Conservation (phyloP, 1,140 invertebrate genomes). For the Trinorchestia longiramus region DNA sequence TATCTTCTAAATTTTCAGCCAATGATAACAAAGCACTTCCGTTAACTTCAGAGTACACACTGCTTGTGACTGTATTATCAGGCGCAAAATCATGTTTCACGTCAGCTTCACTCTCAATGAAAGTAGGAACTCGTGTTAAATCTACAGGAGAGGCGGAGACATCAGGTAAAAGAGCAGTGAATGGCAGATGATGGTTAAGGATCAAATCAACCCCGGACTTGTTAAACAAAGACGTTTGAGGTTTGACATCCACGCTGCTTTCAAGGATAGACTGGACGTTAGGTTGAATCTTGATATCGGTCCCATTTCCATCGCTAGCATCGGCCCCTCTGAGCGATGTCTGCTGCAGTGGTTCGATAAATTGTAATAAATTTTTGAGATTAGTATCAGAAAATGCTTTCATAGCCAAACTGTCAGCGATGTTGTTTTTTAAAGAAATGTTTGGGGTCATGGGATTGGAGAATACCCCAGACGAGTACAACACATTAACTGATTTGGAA, state of each 20-base stretch:
- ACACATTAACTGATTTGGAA: slow-evolving; percentile 35
- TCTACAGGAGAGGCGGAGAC: neutral
- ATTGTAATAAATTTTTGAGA: slow-evolving; percentile 25
- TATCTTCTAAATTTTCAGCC: neutral
- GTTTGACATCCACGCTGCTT: neutral
- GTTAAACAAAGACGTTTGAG: neutral
- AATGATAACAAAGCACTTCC: neutral
- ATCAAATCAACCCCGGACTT: slow-evolving; percentile 19
- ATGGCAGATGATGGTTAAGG: neutral
- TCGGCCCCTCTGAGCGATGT: neutral
- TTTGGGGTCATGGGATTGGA: neutral
- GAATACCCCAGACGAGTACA: slow-evolving; percentile 51
- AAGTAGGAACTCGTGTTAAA: neutral
- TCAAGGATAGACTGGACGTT: neutral
- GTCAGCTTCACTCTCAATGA: neutral
- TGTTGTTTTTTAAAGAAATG: slow-evolving; percentile 37
- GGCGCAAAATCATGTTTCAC: neutral
- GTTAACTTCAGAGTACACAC: neutral
- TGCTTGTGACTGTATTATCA: neutral
- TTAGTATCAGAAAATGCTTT: slow-evolving; percentile 27
- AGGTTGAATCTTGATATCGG: slow-evolving; percentile 16
- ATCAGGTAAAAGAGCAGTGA: neutral
- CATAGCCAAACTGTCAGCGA: slow-evolving; percentile 28
- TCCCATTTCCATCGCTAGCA: neutral
- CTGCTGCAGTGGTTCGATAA: slow-evolving; percentile 34